Evolutionary conservation across 2,797 vertebrate species (phyloP).

Genomic region (Oophaga sylvatica): DNA sequence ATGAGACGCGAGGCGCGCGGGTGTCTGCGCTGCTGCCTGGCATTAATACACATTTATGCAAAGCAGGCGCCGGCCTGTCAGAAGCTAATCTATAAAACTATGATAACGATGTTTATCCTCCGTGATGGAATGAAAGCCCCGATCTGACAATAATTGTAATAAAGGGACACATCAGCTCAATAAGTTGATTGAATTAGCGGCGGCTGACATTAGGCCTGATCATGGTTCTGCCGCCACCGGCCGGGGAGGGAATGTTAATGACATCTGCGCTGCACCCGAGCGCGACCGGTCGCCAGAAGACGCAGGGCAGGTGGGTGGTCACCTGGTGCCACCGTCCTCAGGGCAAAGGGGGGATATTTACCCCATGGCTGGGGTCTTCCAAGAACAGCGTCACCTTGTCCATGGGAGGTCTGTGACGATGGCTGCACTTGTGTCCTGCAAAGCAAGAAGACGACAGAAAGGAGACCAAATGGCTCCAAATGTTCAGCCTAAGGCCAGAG

Average conservation of each 20-base stretch:
- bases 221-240: constrained; percentile 74
- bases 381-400: no score
- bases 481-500: no score
- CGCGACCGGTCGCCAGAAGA: neutral
- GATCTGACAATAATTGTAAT: constrained; percentile 94
- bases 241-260: constrained; percentile 70
- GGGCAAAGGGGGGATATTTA: no score
- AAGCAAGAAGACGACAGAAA: no score
- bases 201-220: constrained; percentile 89
- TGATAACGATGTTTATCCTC: constrained; percentile 99
- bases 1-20: constrained; percentile 83
- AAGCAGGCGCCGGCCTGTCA: constrained; percentile 87
- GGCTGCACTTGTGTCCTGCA: no score
- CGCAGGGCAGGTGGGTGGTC: neutral
- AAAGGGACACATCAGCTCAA: constrained; percentile 95
- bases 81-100: constrained; percentile 91
- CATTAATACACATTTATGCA: constrained; percentile 94
- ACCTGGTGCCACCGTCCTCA: neutral
- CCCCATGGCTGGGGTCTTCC: no score
- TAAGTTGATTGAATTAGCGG: constrained; percentile 96
- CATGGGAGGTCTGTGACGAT: no score
- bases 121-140: constrained; percentile 94
- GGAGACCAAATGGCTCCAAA: no score
- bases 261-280: constrained; percentile 12
- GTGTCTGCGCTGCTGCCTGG: constrained; percentile 75